phyloP scores from a whole-genome alignment of 2,797 vertebrate genomes.

The Falco concolor region DNA sequence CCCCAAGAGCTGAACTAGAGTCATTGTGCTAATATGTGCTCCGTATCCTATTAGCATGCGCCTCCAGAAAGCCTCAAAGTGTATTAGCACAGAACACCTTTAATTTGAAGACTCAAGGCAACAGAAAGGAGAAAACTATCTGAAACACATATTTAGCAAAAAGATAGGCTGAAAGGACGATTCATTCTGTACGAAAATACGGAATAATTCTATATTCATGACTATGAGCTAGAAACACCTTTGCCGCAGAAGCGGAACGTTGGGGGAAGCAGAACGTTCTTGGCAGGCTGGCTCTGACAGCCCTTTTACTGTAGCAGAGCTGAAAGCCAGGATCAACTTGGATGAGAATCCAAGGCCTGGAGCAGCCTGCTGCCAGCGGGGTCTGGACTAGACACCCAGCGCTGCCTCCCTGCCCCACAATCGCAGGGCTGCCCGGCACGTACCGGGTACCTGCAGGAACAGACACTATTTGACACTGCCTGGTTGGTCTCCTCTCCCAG shows the following conservation, averaged over 20 bases:
- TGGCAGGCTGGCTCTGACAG: neutral
- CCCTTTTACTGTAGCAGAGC: neutral
- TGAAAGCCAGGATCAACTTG: neutral
- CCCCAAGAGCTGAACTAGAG: neutral
- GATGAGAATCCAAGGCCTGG: neutral
- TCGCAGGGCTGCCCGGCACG: accelerated
- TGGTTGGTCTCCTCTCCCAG: neutral
- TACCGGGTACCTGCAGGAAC: accelerated
- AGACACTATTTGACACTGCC: accelerated
- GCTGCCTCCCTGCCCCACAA: neutral
- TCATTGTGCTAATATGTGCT: neutral
- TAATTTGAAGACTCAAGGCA: neutral
- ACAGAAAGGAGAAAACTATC: accelerated
- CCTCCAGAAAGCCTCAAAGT: neutral
- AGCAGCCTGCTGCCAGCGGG: neutral
- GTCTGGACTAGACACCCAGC: neutral
- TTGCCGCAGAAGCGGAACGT: neutral
- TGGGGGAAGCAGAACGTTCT: accelerated
- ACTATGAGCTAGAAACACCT: neutral
- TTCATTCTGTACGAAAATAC: neutral
- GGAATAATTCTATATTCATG: neutral
- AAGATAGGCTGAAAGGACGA: neutral
- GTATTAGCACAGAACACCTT: neutral
- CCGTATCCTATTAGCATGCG: neutral
- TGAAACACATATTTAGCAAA: accelerated